Evolutionary conservation across 2,113 vertebrate genomes (phyloP).

Genomic region (Brevimyrus niger): DNA sequence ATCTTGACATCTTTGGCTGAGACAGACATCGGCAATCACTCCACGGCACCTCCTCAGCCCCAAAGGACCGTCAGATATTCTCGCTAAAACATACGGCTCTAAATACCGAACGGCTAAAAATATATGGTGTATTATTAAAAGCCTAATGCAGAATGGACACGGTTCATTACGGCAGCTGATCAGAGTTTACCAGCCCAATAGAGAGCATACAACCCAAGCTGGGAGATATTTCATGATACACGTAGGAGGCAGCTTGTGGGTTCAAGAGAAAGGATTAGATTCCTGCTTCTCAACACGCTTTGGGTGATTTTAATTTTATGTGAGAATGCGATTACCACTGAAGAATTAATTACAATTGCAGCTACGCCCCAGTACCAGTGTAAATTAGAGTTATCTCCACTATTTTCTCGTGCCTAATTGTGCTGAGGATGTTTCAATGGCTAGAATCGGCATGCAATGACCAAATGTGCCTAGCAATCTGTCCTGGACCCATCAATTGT

Average conservation of each 20-base stretch:
- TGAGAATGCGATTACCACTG: neutral
- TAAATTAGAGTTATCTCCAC: neutral
- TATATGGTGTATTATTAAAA: neutral
- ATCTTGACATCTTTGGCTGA: neutral
- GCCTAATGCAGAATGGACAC: neutral
- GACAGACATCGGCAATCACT: slow-evolving; percentile 40
- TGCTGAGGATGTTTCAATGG: neutral
- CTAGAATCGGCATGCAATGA: neutral
- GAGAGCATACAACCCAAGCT: neutral
- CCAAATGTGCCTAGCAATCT: neutral
- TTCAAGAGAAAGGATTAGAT: neutral
- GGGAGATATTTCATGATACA: neutral
- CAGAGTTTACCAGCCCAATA: neutral
- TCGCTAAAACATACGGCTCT: neutral
- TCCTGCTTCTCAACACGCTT: neutral
- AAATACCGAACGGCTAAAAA: neutral
- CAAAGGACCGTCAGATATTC: neutral
- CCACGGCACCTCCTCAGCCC: slow-evolving; percentile 26
- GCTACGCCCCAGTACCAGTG: neutral
- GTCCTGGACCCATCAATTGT: slow-evolving; percentile 4
- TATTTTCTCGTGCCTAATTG: neutral
- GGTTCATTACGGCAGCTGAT: neutral
- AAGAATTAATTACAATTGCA: slow-evolving; percentile 2
- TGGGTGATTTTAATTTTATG: neutral
- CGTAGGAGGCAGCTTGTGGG: neutral